A percentile compares a stretch with the other conserved stretches of the same genome.
Evolutionary conservation across 2,888 invertebrate species (phyloP).

Genomic region (Schizotus pectinicornis): DNA sequence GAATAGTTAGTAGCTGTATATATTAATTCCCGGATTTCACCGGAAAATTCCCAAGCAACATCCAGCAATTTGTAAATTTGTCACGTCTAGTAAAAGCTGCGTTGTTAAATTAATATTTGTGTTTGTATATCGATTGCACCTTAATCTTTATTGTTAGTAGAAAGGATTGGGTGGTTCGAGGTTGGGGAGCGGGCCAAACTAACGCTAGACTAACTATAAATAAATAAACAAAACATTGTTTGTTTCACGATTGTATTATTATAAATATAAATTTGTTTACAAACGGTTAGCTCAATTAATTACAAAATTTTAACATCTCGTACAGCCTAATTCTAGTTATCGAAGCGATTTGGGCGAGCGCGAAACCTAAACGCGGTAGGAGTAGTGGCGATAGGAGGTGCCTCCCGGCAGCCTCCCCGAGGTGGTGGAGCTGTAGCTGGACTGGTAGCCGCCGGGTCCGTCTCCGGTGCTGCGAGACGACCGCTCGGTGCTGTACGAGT

Average conservation of each 20-base stretch:
- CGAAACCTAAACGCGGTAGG: conserved; percentile 78
- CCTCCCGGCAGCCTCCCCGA: conserved; percentile 85
- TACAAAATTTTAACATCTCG: no score
- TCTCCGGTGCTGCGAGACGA: conserved; percentile 70
- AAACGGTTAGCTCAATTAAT: no score
- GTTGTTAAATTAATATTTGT: conserved; percentile 19
- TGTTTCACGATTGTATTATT: no score
- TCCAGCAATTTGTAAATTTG: no score
- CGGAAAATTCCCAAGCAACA: not conserved
- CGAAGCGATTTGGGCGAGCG: not conserved
- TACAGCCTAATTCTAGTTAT: no score
- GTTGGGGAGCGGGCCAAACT: no score
- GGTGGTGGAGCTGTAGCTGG: conserved; percentile 78
- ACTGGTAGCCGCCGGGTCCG: conserved; percentile 79
- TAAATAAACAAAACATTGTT: no score
- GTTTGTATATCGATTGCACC: conserved; percentile 24
- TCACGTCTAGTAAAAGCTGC: no score
- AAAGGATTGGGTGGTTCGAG: not conserved
- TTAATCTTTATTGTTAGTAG: conserved; percentile 6
- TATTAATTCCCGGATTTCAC: not conserved
- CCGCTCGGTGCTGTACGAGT: conserved; percentile 78
- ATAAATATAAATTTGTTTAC: no score
- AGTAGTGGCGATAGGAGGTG: conserved; percentile 83
- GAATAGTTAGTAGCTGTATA: conserved; percentile 30
- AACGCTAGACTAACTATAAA: no score